Conservation (phyloP, 2,888 invertebrate genomes). For the Pollenia amentaria region DNA sequence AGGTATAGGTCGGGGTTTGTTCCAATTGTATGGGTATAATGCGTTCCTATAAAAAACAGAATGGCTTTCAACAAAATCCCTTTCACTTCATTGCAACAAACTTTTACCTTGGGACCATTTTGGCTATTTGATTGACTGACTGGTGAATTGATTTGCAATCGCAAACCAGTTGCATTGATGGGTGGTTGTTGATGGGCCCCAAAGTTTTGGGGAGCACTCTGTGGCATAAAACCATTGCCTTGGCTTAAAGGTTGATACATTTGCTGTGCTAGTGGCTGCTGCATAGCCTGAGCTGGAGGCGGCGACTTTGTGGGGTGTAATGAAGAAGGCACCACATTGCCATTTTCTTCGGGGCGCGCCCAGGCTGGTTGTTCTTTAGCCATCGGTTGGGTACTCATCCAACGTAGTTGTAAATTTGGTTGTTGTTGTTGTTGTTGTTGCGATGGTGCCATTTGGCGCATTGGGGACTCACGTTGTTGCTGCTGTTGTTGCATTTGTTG, state of each 20-base stretch:
- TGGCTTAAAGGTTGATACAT: slow-evolving; percentile 69
- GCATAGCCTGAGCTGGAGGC: slow-evolving; percentile 78
- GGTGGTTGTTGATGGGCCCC: slow-evolving; percentile 75
- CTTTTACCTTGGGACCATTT: slow-evolving; percentile 80
- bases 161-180: slow-evolving; percentile 76
- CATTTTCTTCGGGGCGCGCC: slow-evolving; percentile 82
- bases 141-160: slow-evolving; percentile 81
- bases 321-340: slow-evolving; percentile 81
- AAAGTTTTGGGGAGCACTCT: slow-evolving; percentile 77
- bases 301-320: slow-evolving; percentile 79
- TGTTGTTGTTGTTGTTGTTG: slow-evolving; percentile 71
- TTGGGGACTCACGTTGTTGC: slow-evolving; percentile 84
- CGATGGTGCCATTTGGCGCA: slow-evolving; percentile 85
- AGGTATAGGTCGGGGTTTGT: slow-evolving; percentile 82
- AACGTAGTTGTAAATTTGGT: slow-evolving; percentile 77
- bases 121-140: slow-evolving; percentile 75
- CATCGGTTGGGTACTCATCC: slow-evolving; percentile 80
- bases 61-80: too few species aligned
- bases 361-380: slow-evolving; percentile 82
- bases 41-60: slow-evolving; percentile 79
- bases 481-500: slow-evolving; percentile 81
- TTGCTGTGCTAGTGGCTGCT: slow-evolving; percentile 48
- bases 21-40: slow-evolving; percentile 84
- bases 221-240: slow-evolving; percentile 78
- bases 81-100: background rate